These are phyloP conservation scores for Bujurquina vittata DNA, from an alignment of 2,113 vertebrate species.

Conservation along the genomic window DNA sequence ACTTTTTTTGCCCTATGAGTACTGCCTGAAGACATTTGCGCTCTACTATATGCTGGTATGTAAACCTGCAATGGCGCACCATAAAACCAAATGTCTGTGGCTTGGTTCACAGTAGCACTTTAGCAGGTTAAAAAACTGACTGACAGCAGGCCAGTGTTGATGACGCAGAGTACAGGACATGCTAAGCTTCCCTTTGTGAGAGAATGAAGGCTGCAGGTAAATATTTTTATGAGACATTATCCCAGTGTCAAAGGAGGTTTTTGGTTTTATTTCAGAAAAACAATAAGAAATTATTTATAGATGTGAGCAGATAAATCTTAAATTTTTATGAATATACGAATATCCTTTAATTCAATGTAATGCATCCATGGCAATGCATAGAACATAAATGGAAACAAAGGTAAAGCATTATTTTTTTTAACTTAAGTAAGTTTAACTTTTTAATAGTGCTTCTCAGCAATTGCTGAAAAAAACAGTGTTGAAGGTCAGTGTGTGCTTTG, in stretches of 20 bases:
- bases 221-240: background rate
- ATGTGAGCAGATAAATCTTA: background rate
- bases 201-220: background rate
- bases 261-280: background rate
- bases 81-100: background rate
- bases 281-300: background rate
- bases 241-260: background rate
- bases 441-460: background rate
- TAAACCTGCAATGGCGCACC: background rate
- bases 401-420: background rate
- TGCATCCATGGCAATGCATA: background rate
- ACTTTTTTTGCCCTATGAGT: no score
- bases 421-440: background rate
- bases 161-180: background rate
- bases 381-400: background rate
- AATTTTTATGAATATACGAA: background rate
- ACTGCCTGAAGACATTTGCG: no score
- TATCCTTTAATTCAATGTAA: background rate
- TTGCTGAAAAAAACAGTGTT: slow-evolving; percentile 11
- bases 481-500: slow-evolving; percentile 1
- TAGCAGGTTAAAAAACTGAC: background rate
- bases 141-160: background rate
- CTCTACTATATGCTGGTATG: background rate
- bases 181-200: background rate
- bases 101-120: background rate